These are phyloP conservation scores for Pseudolycoriella hygida DNA, from an alignment of 2,888 invertebrate genomes.

Conservation along the genomic window DNA sequence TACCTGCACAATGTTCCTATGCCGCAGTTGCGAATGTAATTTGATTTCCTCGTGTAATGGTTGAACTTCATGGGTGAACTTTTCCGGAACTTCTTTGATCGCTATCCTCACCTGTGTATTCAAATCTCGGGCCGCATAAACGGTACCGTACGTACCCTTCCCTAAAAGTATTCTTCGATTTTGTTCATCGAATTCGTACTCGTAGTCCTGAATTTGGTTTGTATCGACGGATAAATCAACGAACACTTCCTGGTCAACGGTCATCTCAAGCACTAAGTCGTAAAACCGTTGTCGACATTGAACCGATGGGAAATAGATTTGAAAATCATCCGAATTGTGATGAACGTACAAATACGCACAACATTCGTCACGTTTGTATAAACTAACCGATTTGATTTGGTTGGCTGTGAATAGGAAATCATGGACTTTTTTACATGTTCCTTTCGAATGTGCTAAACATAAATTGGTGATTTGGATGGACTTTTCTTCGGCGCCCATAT, in stretches of 20 bases:
- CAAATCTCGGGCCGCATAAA: conserved; percentile 84
- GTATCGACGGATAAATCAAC: conserved; percentile 56
- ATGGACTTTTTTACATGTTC: conserved; percentile 68
- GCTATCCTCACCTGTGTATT: conserved; percentile 90
- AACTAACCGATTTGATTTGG: conserved; percentile 38
- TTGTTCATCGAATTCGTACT: conserved; percentile 88
- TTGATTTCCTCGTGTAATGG: conserved; percentile 97
- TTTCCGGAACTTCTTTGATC: conserved; percentile 95
- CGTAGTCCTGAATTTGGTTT: conserved; percentile 69
- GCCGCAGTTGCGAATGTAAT: conserved; percentile 85
- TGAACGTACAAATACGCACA: conserved; percentile 94
- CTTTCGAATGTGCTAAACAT: conserved; percentile 59
- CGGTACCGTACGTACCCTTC: conserved; percentile 89
- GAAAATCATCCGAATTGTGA: conserved; percentile 96
- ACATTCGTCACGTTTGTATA: conserved; percentile 90
- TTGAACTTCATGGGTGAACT: conserved; percentile 89
- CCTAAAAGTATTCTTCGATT: conserved; percentile 74
- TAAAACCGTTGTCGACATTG: conserved; percentile 69
- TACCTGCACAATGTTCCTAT: conserved; percentile 89
- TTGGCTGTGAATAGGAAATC: conserved; percentile 88
- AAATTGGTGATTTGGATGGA: conserved; percentile 77
- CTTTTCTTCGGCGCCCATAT: conserved; percentile 85
- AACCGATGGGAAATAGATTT: conserved; percentile 90
- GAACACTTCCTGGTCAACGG: conserved; percentile 67
- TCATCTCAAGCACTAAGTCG: conserved; percentile 70